Conservation (phyloP, 2,888 invertebrate species). For the Tinea pellionella region DNA sequence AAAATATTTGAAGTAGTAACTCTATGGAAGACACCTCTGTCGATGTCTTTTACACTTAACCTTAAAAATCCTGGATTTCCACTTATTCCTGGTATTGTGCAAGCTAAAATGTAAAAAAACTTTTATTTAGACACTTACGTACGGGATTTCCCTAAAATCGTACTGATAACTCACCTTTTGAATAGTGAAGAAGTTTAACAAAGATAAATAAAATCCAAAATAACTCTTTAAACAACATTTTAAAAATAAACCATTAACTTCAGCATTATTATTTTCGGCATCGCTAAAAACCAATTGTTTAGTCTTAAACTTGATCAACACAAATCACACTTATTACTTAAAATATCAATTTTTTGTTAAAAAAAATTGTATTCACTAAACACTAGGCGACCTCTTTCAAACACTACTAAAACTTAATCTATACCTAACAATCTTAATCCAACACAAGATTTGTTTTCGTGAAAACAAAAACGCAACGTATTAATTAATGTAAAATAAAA, state of each 20-base stretch:
- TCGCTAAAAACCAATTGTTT: neutral
- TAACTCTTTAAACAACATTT: neutral
- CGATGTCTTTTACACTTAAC: constrained; percentile 28
- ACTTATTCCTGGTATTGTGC: constrained; percentile 34
- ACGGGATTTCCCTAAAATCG: neutral
- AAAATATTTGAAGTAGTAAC: constrained; percentile 30
- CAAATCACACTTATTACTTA: too few species aligned
- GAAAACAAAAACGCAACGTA: neutral
- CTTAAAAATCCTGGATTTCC: constrained; percentile 25
- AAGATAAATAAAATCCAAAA: neutral
- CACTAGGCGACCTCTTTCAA: too few species aligned
- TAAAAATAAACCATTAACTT: neutral
- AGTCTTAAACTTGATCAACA: too few species aligned
- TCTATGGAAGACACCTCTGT: constrained; percentile 30
- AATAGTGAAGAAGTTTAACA: neutral
- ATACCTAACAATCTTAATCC: neutral
- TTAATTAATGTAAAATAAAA: neutral
- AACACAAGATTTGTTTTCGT: neutral
- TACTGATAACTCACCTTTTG: neutral
- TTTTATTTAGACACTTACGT: neutral
- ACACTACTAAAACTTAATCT: neutral
- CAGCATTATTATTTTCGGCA: neutral
- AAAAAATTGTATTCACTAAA: too few species aligned
- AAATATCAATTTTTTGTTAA: too few species aligned
- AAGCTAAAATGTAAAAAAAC: constrained; percentile 29